Evolutionary conservation across 2,888 invertebrate genomes (phyloP), one percentile per base, ranked within the genome.

Genomic region (Sympetrum striolatum): DNA sequence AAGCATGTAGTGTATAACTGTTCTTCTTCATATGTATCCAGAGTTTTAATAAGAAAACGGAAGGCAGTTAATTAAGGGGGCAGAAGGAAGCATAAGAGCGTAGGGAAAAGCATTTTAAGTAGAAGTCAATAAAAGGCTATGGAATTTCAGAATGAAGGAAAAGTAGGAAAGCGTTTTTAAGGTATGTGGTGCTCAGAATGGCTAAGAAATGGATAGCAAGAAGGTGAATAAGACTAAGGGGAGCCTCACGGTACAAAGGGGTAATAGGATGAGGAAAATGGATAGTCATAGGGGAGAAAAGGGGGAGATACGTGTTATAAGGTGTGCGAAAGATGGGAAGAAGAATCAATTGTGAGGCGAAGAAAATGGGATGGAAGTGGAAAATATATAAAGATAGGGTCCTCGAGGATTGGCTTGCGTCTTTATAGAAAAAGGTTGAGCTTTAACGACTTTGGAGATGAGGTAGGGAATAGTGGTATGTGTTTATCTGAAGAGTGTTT

Each of bases 111-210:
- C 86, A 64, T 86, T 60, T 86, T 86, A 37, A 86, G 86, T 60
- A 86, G 64, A 86, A 86, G 86, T 86, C 86, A 86, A 86, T 86
- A 86, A 86, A 86, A 86, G 53, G 60, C 58, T 37, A 60, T 31
- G 86, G 82, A 82, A 82, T 82, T 58, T 35, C 10, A 58, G 82
- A 22, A 82, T 58, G 58, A 64, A 64, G n/a, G 64, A 64, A 58
- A 82, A 44, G 39, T 58, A 37, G 86, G 58, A 58, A 58, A 44
- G 82, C 31, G 35, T 31, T 73, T 73, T 25, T 31, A 31, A 73
- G 73, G 73, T 73, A 73, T 73, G 73, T 73, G 31, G 25, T 31
- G 73, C 73, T 25, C 8, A 12, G 31, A 73, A 73, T 64, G 64
- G 60, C 60, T 60, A 73, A 73, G 31, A 15, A 31, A 35, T 37